Conservation (phyloP, 2,797 vertebrate species). For the Dicrostonyx torquatus region DNA sequence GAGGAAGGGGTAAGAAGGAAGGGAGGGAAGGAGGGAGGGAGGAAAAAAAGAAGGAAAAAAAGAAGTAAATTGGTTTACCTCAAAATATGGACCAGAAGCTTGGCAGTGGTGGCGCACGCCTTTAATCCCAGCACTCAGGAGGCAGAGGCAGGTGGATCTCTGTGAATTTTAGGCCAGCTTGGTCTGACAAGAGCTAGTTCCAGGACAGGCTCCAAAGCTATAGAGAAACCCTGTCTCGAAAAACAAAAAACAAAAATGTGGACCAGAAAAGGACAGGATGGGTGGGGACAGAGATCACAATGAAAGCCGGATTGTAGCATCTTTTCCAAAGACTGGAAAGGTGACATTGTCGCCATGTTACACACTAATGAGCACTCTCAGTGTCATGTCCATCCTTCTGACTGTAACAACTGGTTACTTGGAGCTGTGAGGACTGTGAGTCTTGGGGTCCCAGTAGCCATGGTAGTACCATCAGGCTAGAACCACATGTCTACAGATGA, state of each 20-base stretch:
- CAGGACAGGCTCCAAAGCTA: too few species aligned
- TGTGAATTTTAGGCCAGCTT: too few species aligned
- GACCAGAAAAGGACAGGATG: background rate
- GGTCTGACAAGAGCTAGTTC: too few species aligned
- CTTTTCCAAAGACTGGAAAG: background rate
- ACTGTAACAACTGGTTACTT: background rate
- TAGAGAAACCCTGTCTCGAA: too few species aligned
- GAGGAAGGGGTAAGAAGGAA: too few species aligned
- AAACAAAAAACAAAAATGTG: too few species aligned
- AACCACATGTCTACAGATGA: background rate
- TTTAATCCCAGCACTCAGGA: too few species aligned
- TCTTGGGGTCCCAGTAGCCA: background rate
- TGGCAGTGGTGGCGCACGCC: too few species aligned
- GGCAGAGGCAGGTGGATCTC: too few species aligned
- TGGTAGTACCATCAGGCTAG: background rate
- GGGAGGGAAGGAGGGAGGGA: too few species aligned
- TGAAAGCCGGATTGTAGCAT: conserved; percentile 26
- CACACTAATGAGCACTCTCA: background rate
- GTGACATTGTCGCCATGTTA: background rate
- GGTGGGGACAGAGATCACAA: background rate
- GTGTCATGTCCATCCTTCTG: background rate
- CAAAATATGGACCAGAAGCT: background rate
- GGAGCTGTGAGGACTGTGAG: background rate
- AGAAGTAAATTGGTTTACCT: background rate
- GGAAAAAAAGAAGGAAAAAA: too few species aligned